Conservation (phyloP, 1,140 invertebrate species). For the Cyrtorhinus lividipennis region DNA sequence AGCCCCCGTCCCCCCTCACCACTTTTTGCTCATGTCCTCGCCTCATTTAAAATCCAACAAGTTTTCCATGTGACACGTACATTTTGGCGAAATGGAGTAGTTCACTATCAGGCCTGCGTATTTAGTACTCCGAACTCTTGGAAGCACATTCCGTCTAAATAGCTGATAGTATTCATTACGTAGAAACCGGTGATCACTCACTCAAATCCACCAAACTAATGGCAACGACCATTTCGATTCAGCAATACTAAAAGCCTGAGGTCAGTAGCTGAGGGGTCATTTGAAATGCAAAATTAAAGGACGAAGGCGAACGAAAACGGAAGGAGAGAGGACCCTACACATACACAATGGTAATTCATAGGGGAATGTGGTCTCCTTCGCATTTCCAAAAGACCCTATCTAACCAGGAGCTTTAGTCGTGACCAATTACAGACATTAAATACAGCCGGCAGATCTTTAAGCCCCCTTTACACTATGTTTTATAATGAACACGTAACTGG, state of each 20-base stretch:
- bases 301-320: not conserved
- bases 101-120: too few relatives aligned
- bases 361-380: not conserved
- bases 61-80: too few relatives aligned
- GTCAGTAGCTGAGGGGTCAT: not conserved
- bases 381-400: not conserved
- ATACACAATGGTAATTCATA: conserved; percentile 7
- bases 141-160: too few relatives aligned
- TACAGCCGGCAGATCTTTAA: not conserved
- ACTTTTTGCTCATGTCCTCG: too few relatives aligned
- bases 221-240: not conserved
- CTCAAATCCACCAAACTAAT: too few relatives aligned
- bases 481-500: conserved; percentile 6
- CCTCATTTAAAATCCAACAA: too few relatives aligned
- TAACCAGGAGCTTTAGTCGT: conserved; percentile 3
- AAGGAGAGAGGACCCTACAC: not conserved
- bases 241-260: not conserved
- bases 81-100: too few relatives aligned
- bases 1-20: too few relatives aligned
- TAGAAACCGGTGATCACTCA: too few relatives aligned
- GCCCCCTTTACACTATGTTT: not conserved
- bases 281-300: conserved; percentile 1
- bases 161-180: too few relatives aligned
- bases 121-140: too few relatives aligned
- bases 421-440: conserved; percentile 10